These are phyloP conservation scores for Cylas formicarius DNA, from an alignment of 1,140 invertebrate genomes.

Conservation along the genomic window DNA sequence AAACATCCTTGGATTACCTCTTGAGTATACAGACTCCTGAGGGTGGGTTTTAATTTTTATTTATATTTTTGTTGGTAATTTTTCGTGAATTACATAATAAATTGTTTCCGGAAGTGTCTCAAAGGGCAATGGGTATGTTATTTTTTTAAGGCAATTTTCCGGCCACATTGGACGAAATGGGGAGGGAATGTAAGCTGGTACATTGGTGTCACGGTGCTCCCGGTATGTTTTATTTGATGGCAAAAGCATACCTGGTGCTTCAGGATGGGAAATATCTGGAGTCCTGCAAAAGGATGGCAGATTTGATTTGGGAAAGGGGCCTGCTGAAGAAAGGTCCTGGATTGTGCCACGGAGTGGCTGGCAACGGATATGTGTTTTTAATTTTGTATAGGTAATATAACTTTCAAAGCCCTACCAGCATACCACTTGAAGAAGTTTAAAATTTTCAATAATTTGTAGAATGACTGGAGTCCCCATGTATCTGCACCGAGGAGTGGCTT, in stretches of 20 bases:
- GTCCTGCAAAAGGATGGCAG: conserved; percentile 60
- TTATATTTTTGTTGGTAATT: conserved; percentile 2
- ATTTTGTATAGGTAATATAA: conserved; percentile 60
- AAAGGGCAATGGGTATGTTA: background rate
- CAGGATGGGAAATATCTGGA: conserved; percentile 67
- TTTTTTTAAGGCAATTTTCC: conserved; percentile 66
- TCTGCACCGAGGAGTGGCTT: conserved; percentile 65
- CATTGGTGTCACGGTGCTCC: conserved; percentile 84
- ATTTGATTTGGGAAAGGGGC: conserved; percentile 73
- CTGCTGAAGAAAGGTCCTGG: conserved; percentile 74
- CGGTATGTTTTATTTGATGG: conserved; percentile 61
- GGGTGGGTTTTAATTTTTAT: conserved; percentile 9
- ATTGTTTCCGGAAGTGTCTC: background rate
- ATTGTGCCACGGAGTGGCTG: conserved; percentile 80
- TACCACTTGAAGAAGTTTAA: no score
- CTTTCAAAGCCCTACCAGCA: no score
- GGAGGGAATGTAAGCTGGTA: conserved; percentile 57
- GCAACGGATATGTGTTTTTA: conserved; percentile 79
- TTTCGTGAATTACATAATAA: background rate
- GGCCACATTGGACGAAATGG: conserved; percentile 63
- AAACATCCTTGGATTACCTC: conserved; percentile 55
- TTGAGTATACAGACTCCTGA: conserved; percentile 49
- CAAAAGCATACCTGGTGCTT: conserved; percentile 69
- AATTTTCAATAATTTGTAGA: no score
- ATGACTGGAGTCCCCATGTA: conserved; percentile 65